These are phyloP conservation scores for Myotis pilosus DNA, from an alignment of 2,797 vertebrate species.

Conservation along the genomic window DNA sequence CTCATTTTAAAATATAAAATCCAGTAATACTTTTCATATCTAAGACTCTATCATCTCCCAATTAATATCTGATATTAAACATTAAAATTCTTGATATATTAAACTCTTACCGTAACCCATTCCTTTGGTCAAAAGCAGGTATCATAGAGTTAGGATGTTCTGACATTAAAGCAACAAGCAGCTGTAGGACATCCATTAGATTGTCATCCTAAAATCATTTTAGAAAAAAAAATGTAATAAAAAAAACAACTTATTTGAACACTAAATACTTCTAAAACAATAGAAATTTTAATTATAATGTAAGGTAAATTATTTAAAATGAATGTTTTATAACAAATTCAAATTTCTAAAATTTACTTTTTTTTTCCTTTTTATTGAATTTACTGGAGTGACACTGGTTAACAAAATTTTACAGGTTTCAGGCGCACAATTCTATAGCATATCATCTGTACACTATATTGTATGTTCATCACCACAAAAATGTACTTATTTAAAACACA, in stretches of 20 bases:
- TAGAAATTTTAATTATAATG: slow-evolving; percentile 44
- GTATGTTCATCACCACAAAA: slow-evolving; percentile 30
- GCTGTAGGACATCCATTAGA: slow-evolving; percentile 97
- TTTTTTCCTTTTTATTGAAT: not conserved
- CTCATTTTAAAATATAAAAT: slow-evolving; percentile 12
- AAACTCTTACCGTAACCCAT: slow-evolving; percentile 92
- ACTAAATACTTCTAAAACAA: slow-evolving; percentile 30
- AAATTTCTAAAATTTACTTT: slow-evolving; percentile 78
- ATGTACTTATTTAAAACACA: slow-evolving; percentile 76
- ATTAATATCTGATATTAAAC: not conserved
- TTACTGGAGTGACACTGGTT: not conserved
- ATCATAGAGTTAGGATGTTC: slow-evolving; percentile 96
- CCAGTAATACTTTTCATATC: not conserved
- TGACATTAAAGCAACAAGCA: slow-evolving; percentile 97
- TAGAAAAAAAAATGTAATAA: not conserved
- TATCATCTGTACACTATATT: not conserved
- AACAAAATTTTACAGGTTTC: not conserved
- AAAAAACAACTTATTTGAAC: slow-evolving; percentile 32
- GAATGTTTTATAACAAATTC: slow-evolving; percentile 60
- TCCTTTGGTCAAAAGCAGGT: slow-evolving; percentile 97
- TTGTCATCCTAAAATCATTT: slow-evolving; percentile 93
- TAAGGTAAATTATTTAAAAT: slow-evolving; percentile 48
- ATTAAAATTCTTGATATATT: slow-evolving; percentile 1
- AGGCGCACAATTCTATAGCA: not conserved
- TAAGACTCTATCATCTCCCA: slow-evolving; percentile 42